Evolutionary conservation across 1,140 invertebrate genomes (phyloP).

Genomic region (Drosophila virilis): DNA sequence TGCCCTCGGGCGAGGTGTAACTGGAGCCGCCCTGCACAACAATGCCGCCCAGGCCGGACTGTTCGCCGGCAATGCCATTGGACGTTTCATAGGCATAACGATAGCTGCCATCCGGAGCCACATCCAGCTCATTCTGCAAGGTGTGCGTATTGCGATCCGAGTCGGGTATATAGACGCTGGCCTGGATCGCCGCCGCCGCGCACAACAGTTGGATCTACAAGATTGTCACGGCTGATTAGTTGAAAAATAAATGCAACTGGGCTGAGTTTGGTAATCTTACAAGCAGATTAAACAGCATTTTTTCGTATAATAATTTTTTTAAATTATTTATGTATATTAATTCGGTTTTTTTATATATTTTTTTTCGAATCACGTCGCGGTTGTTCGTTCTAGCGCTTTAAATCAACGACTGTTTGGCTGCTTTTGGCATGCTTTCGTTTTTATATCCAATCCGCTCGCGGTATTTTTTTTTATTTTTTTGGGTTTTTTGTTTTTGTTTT

Average conservation of each 20-base stretch:
- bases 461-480: conserved; percentile 27
- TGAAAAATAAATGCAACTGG: conserved; percentile 13
- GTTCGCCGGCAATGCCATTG: conserved; percentile 87
- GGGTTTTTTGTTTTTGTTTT: conserved; percentile 44
- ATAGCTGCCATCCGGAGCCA: conserved; percentile 85
- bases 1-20: conserved; percentile 83
- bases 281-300: conserved; percentile 44
- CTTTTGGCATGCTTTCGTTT: conserved; percentile 70
- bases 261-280: conserved; percentile 42
- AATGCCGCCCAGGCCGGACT: conserved; percentile 84
- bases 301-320: neutral
- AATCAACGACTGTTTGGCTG: conserved; percentile 66
- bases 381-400: conserved; percentile 65
- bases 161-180: conserved; percentile 59
- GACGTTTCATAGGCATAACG: conserved; percentile 86
- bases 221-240: conserved; percentile 3
- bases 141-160: conserved; percentile 67
- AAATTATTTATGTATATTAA: conserved; percentile 16
- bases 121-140: conserved; percentile 66
- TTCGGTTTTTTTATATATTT: conserved; percentile 4
- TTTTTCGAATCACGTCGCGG: conserved; percentile 22
- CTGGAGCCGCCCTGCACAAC: conserved; percentile 63
- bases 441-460: conserved; percentile 71
- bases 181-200: conserved; percentile 34
- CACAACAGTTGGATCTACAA: conserved; percentile 47